These are phyloP conservation scores for Atta cephalotes DNA, from an alignment of 1,140 invertebrate species.

Conservation along the genomic window DNA sequence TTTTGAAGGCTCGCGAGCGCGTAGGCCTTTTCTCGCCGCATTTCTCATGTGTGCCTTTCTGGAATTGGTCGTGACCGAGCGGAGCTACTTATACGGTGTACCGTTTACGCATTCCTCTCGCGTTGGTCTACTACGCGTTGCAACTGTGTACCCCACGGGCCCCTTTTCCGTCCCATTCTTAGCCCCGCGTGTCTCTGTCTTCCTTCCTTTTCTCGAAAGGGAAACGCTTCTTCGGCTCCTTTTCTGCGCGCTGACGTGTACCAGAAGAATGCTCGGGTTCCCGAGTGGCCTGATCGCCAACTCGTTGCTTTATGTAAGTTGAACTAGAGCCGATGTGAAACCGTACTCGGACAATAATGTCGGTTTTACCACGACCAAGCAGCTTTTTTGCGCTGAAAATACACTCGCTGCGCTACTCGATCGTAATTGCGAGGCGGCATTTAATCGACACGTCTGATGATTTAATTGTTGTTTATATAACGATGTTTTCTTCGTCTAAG, in stretches of 20 bases:
- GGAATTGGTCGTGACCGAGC: slow-evolving; percentile 38
- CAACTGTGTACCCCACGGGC: slow-evolving; percentile 40
- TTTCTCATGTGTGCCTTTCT: slow-evolving; percentile 39
- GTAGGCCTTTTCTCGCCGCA: neutral
- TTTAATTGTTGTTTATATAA: slow-evolving; percentile 25
- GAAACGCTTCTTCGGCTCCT: slow-evolving; percentile 52
- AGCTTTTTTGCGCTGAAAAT: slow-evolving; percentile 3
- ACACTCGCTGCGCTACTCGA: neutral
- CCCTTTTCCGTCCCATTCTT: slow-evolving; percentile 38
- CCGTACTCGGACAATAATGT: neutral
- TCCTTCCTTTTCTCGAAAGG: slow-evolving; percentile 32
- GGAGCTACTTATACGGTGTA: slow-evolving; percentile 67
- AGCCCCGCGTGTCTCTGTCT: slow-evolving; percentile 15
- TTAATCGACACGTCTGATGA: slow-evolving; percentile 18
- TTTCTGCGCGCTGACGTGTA: slow-evolving; percentile 47
- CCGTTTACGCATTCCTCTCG: slow-evolving; percentile 72
- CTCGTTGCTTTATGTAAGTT: slow-evolving; percentile 29
- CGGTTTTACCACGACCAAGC: neutral
- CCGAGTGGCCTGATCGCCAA: neutral
- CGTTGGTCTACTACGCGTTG: slow-evolving; percentile 45
- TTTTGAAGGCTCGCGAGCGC: neutral
- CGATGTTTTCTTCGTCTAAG: slow-evolving; percentile 5
- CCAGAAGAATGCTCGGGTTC: slow-evolving; percentile 57
- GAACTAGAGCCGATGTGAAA: slow-evolving; percentile 12
- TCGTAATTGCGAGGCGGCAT: neutral